Conservation (phyloP, 1,140 invertebrate species). For the Episyrphus balteatus region DNA sequence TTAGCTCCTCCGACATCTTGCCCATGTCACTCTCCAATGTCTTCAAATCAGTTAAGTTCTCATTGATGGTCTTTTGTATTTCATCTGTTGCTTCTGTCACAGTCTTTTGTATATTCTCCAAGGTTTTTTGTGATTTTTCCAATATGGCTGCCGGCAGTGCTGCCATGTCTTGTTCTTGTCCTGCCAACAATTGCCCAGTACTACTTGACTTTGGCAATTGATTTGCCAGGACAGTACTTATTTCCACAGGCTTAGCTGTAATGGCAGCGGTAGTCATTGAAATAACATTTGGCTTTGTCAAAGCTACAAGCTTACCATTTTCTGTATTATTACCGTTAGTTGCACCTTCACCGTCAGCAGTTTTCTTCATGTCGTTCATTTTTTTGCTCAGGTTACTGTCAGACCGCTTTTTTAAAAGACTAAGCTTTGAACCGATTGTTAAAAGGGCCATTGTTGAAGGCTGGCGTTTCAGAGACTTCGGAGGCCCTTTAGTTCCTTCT, state of each 20-base stretch:
- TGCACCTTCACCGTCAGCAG: not conserved
- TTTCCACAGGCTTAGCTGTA: slow-evolving; percentile 40
- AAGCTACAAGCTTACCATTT: slow-evolving; percentile 1
- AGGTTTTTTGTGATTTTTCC: slow-evolving; percentile 23
- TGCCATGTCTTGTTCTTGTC: not conserved
- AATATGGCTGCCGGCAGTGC: slow-evolving; percentile 19
- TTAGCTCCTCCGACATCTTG: slow-evolving; percentile 8
- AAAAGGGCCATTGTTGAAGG: slow-evolving; percentile 4
- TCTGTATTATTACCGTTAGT: not conserved
- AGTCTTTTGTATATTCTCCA: slow-evolving; percentile 27
- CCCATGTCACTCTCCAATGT: slow-evolving; percentile 25
- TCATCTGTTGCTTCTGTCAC: slow-evolving; percentile 28
- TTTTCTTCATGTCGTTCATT: not conserved
- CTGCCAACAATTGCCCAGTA: not conserved
- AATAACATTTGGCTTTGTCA: slow-evolving; percentile 21
- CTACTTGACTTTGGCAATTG: slow-evolving; percentile 15
- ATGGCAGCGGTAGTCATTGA: slow-evolving; percentile 45
- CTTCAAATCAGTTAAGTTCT: slow-evolving; percentile 29
- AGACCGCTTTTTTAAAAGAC: slow-evolving; percentile 8
- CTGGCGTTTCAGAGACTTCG: slow-evolving; percentile 2
- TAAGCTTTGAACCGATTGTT: slow-evolving; percentile 6
- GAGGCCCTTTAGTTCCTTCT: not conserved
- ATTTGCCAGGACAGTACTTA: slow-evolving; percentile 40
- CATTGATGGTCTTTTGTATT: slow-evolving; percentile 30
- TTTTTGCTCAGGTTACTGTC: slow-evolving; percentile 9